phyloP scores from a whole-genome alignment of 2,113 vertebrate species.

The Galbula dea region DNA sequence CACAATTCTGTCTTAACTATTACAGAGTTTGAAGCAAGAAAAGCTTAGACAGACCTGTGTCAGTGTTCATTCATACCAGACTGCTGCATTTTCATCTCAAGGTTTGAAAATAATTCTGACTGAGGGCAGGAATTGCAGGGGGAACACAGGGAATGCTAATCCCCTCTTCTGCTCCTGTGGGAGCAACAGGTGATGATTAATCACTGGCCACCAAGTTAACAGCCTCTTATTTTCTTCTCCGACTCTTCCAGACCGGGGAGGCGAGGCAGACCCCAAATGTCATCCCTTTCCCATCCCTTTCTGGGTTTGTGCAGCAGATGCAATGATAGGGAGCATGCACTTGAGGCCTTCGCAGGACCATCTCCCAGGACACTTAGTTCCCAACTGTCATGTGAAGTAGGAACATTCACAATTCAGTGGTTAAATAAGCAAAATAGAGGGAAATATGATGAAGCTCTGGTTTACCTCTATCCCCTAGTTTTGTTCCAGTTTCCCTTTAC shows the following conservation, averaged over 20 bases:
- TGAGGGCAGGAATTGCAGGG: background rate
- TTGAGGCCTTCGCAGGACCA: background rate
- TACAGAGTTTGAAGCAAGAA: conserved; percentile 42
- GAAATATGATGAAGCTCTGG: background rate
- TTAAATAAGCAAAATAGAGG: background rate
- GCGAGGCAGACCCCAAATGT: too few relatives aligned
- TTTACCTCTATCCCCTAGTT: background rate
- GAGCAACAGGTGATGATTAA: background rate
- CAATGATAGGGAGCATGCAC: background rate
- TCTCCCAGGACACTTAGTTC: background rate
- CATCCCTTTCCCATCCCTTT: background rate
- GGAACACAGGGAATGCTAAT: background rate
- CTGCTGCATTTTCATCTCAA: conserved; percentile 21
- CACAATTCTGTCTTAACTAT: conserved; percentile 56
- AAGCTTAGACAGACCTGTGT: conserved; percentile 46
- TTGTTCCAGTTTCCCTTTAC: background rate
- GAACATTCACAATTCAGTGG: background rate
- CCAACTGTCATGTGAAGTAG: background rate
- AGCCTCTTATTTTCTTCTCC: background rate
- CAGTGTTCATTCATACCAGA: conserved; percentile 45
- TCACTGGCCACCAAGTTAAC: background rate
- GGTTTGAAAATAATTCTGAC: background rate
- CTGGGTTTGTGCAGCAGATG: background rate
- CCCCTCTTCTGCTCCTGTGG: background rate
- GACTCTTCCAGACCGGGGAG: background rate